These are phyloP conservation scores for Phengaris alcon DNA, from an alignment of 2,888 invertebrate genomes.

Conservation along the genomic window DNA sequence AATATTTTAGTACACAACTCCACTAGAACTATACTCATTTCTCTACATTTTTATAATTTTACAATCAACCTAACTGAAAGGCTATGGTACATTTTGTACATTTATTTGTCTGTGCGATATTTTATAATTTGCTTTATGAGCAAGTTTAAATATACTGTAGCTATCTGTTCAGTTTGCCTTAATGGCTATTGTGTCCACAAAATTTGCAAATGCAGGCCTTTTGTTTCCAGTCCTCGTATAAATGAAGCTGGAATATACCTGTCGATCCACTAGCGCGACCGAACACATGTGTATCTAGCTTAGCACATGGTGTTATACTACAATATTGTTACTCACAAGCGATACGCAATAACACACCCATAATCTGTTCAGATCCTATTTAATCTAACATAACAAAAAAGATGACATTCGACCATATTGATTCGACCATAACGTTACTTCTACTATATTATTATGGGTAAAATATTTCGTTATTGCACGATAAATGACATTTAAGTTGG, in stretches of 20 bases:
- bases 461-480: no score
- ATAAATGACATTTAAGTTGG: no score
- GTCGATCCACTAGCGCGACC: no score
- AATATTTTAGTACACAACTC: not conserved
- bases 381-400: no score
- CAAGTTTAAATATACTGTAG: not conserved
- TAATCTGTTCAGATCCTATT: no score
- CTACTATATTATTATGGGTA: no score
- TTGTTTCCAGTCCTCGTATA: not conserved
- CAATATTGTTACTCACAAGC: no score
- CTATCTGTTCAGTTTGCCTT: not conserved
- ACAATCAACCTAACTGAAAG: not conserved
- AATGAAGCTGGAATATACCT: not conserved
- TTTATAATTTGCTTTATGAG: not conserved
- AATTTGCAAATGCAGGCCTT: not conserved
- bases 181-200: not conserved
- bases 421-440: no score
- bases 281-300: no score
- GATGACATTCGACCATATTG: no score
- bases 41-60: not conserved
- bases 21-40: not conserved
- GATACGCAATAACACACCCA: no score
- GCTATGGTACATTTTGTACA: slow-evolving; percentile 6
- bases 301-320: no score
- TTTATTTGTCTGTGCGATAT: not conserved